Evolutionary conservation across 2,113 vertebrate genomes (phyloP).

Genomic region (Xyrauchen texanus): DNA sequence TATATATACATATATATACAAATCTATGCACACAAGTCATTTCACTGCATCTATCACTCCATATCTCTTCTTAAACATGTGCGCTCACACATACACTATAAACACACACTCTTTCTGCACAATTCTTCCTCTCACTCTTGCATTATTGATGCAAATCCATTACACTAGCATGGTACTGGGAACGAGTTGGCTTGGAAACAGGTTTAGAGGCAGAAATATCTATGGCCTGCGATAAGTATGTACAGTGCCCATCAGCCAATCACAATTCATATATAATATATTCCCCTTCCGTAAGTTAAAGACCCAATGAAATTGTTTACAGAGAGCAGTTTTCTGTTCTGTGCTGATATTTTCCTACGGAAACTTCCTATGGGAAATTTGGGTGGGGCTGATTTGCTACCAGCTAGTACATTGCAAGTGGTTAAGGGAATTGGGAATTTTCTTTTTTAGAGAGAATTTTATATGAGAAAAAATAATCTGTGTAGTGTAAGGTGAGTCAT

Average conservation of each 20-base stretch:
- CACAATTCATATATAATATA: background rate
- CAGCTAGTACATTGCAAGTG: too few relatives aligned
- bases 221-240: background rate
- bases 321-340: too few relatives aligned
- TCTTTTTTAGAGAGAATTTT: too few relatives aligned
- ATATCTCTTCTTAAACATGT: constrained; percentile 22
- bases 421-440: too few relatives aligned
- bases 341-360: too few relatives aligned
- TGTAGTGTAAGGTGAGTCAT: too few relatives aligned
- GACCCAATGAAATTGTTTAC: too few relatives aligned
- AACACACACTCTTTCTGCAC: constrained; percentile 11
- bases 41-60: constrained; percentile 15
- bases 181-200: constrained; percentile 10
- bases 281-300: background rate
- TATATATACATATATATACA: too few relatives aligned
- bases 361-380: too few relatives aligned
- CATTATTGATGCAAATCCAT: constrained; percentile 54
- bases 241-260: constrained; percentile 6
- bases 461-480: too few relatives aligned
- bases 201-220: background rate
- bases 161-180: constrained; percentile 33
- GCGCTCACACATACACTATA: constrained; percentile 18
- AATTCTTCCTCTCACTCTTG: constrained; percentile 10
- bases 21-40: background rate
- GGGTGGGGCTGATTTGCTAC: too few relatives aligned